Evolutionary conservation across 2,113 vertebrate genomes (phyloP), one percentile per base, ranked within the genome.

Genomic region (Myxocyprinus asiaticus): DNA sequence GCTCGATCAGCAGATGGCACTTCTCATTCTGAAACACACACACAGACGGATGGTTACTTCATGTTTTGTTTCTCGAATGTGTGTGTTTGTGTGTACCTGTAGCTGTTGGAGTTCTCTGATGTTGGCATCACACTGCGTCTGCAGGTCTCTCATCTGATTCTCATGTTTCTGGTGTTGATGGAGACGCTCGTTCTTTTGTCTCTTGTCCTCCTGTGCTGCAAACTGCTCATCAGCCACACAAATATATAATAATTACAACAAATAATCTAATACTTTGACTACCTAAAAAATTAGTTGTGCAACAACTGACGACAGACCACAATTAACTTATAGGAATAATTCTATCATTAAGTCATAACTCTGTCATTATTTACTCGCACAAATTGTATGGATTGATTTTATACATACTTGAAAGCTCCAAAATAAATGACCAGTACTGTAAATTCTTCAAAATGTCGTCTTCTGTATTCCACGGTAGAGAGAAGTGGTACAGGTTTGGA

Each of bases 101-200:
- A 99, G 83, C 84, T 99, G 97, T 81, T 99, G 97, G 4, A 99
- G 91, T 65, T 98, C 97, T 43, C 96, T 90, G 86, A 97, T 85
- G 68, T 98, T 98, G 84, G 92, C 93, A 81, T 98, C 97, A 82
- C 97, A 97, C 81, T 98, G 96, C 83, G 97, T 56, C 91, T 98
- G 97, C 65, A 99, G 93, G 85, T 99, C 97, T 73, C 96, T 92
- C 96, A 98, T 98, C 80, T 99, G 97, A 89, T 98, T 97, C 85
- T 99, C 97, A 0, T 99, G 97, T 83, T 99, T 99, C 87, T 99
- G 97, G 45, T 96, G 96, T 86, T 99, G 97, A 55, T 97, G 96
- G 82, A 97, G 89, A 63, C 96, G 90, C 85, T 99, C 97, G 10
- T 96, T 98, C 91, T 98, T 99, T 89, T 98, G 97, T 14, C 97